A percentile compares a stretch with the other conserved stretches of the same genome.
Evolutionary conservation across 2,888 invertebrate genomes (phyloP).

Genomic region (Ariolimax columbianus): DNA sequence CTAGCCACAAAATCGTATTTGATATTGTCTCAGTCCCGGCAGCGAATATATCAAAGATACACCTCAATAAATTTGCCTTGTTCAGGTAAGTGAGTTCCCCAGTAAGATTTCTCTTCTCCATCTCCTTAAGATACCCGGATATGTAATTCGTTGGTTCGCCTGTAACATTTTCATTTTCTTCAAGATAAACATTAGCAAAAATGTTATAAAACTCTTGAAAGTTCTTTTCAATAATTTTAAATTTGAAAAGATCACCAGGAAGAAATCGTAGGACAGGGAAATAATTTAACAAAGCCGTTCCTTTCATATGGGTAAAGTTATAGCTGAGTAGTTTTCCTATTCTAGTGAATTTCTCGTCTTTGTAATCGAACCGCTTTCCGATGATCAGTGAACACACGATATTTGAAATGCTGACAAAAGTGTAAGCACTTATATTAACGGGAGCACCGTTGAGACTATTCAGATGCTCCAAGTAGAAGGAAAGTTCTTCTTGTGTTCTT

Average conservation of each 20-base stretch:
- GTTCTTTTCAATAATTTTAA: background rate
- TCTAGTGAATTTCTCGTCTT: background rate
- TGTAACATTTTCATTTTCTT: background rate
- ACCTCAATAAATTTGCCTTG: background rate
- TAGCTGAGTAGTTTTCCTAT: background rate
- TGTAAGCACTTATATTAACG: background rate
- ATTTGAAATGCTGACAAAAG: background rate
- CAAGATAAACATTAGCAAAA: background rate
- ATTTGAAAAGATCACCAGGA: background rate
- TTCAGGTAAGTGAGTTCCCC: too few species aligned
- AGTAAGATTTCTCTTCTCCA: background rate
- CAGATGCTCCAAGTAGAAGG: background rate
- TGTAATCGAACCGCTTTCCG: background rate
- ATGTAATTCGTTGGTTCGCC: background rate
- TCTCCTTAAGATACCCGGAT: background rate
- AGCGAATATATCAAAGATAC: background rate
- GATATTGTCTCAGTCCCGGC: background rate
- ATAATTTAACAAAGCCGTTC: background rate
- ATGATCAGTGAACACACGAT: background rate
- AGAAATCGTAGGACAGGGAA: background rate
- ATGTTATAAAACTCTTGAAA: background rate
- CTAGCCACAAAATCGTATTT: background rate
- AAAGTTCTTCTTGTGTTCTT: background rate
- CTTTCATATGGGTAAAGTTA: background rate
- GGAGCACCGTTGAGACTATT: background rate